A percentile compares a stretch with the other conserved stretches of the same genome.
Conservation (phyloP, 1,140 invertebrate species). For the Trichonephila clavipes region DNA sequence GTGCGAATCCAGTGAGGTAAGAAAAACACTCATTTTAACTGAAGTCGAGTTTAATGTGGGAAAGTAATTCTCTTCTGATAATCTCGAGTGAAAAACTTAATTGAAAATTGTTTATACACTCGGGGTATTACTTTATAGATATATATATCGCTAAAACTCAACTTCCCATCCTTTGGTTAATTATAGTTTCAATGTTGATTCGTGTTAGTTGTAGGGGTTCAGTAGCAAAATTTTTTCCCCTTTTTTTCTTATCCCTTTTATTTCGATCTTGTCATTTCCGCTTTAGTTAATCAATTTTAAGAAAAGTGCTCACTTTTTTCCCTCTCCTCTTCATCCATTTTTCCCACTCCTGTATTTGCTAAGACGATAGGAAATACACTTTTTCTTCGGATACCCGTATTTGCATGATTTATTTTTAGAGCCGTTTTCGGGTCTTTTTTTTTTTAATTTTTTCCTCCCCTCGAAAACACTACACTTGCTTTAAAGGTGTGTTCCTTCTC, state of each 20-base stretch:
- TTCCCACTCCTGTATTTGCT: not conserved
- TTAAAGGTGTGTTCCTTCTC: not conserved
- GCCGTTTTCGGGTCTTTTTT: not conserved
- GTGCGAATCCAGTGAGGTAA: not conserved
- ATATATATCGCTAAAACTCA: not conserved
- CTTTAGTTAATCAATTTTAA: constrained; percentile 33
- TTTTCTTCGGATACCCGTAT: constrained; percentile 15
- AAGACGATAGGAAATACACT: not conserved
- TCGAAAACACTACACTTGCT: not conserved
- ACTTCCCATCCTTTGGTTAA: constrained; percentile 12
- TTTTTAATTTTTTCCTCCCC: not conserved
- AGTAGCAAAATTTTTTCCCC: not conserved
- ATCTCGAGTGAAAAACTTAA: constrained; percentile 37
- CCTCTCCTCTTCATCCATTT: not conserved
- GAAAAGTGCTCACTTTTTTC: not conserved
- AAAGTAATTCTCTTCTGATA: constrained; percentile 27
- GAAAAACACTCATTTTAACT: not conserved
- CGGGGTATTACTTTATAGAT: constrained; percentile 6
- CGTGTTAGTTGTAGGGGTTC: constrained; percentile 9
- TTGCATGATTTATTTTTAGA: constrained; percentile 57
- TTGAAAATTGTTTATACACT: constrained; percentile 67
- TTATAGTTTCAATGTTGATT: constrained; percentile 45
- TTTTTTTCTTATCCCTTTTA: not conserved
- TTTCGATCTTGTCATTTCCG: not conserved
- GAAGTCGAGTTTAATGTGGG: constrained; percentile 24